Percentiles rank a stretch among this genome's conserved stretches.
Evolutionary conservation across 2,113 vertebrate genomes (phyloP).

Genomic region (Hystrix cristata): DNA sequence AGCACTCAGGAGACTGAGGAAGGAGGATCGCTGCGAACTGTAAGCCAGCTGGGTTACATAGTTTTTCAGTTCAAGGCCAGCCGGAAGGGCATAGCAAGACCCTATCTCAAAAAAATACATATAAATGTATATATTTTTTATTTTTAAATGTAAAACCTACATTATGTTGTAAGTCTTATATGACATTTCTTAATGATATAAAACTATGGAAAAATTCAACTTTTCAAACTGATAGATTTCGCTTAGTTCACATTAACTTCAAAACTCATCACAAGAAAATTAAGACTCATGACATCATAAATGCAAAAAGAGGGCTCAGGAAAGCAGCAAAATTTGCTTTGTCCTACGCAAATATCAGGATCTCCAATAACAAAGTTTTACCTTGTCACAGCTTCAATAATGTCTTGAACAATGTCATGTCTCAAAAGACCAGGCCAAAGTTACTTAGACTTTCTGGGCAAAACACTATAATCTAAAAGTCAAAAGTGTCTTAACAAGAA

Average conservation of each 20-base stretch:
- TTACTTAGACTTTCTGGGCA: slow-evolving; percentile 5
- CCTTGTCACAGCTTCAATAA: not conserved
- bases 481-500: not conserved
- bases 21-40: not conserved
- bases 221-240: not conserved
- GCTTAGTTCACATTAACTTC: not conserved
- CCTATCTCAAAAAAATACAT: not conserved
- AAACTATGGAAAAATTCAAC: not conserved
- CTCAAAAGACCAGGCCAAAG: not conserved
- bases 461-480: slow-evolving; percentile 43
- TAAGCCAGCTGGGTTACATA: not conserved
- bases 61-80: not conserved
- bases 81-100: not conserved
- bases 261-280: slow-evolving; percentile 34
- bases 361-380: not conserved
- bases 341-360: slow-evolving; percentile 25
- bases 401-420: not conserved
- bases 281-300: slow-evolving; percentile 1
- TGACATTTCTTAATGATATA: not conserved
- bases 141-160: not conserved
- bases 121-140: too few species aligned
- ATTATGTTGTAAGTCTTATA: not conserved
- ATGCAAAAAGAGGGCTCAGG: not conserved
- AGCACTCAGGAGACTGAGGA: not conserved
- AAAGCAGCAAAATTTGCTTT: not conserved